A percentile compares a stretch with the other conserved stretches of the same genome.
These are phyloP conservation scores for Puntigrus tetrazona DNA, from an alignment of 2,113 vertebrate genomes.

Conservation along the genomic window DNA sequence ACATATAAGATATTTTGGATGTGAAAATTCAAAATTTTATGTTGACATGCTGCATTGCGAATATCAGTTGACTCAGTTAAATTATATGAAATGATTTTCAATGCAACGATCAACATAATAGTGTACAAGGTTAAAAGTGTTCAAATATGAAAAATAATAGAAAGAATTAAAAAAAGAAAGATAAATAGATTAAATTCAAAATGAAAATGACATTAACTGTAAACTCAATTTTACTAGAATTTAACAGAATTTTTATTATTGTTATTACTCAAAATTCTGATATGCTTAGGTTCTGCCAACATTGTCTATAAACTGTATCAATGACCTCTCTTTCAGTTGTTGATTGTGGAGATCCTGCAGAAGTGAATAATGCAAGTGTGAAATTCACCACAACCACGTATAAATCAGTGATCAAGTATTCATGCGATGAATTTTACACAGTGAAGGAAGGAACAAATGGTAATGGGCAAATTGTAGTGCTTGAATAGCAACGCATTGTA, in stretches of 20 bases:
- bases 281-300: neutral
- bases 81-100: neutral
- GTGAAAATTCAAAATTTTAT: too few relatives aligned
- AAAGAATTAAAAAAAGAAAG: neutral
- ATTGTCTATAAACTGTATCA: neutral
- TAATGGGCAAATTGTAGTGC: slow-evolving; percentile 33
- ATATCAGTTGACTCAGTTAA: too few relatives aligned
- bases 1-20: too few relatives aligned
- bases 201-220: neutral
- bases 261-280: too few relatives aligned
- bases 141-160: neutral
- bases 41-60: too few relatives aligned
- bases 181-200: neutral
- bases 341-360: slow-evolving; percentile 67
- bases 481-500: neutral
- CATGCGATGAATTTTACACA: slow-evolving; percentile 65
- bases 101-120: neutral
- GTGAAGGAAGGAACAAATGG: slow-evolving; percentile 57
- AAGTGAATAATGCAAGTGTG: slow-evolving; percentile 57
- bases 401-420: slow-evolving; percentile 62
- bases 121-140: neutral
- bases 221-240: neutral
- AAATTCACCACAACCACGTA: slow-evolving; percentile 62
- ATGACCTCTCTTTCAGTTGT: slow-evolving; percentile 59
- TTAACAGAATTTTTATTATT: neutral